Percentiles rank a stretch among this genome's conserved stretches.
These are phyloP conservation scores for Plotosus lineatus DNA, from an alignment of 2,113 vertebrate genomes.

Conservation along the genomic window DNA sequence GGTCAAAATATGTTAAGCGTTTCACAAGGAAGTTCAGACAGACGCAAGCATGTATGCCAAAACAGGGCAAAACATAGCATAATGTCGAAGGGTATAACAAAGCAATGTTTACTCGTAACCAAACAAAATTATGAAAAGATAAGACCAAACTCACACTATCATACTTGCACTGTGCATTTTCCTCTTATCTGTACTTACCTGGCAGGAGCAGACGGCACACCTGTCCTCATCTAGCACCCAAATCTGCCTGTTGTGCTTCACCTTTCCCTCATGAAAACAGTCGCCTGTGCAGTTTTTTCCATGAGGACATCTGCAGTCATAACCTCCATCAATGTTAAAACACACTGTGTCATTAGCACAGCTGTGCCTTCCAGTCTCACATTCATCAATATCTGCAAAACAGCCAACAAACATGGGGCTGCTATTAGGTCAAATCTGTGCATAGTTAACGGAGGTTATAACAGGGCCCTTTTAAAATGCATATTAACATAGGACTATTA, in stretches of 20 bases:
- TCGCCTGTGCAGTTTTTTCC: conserved; percentile 97
- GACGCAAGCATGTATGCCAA: too few relatives aligned
- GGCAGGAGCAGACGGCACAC: conserved; percentile 96
- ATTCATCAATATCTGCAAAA: conserved; percentile 93
- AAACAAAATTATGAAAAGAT: background rate
- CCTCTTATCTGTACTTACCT: conserved; percentile 67
- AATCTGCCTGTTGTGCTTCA: conserved; percentile 96
- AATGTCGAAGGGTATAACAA: too few relatives aligned
- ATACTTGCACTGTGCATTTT: background rate
- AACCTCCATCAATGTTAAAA: conserved; percentile 97
- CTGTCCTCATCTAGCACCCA: conserved; percentile 96
- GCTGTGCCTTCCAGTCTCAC: conserved; percentile 88
- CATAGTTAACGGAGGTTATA: background rate
- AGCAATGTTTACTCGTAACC: background rate
- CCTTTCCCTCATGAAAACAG: conserved; percentile 88
- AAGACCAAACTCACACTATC: background rate
- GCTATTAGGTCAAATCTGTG: background rate
- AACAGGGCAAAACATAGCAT: too few relatives aligned
- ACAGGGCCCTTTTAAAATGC: background rate
- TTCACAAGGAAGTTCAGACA: too few relatives aligned
- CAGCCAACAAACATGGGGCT: conserved; percentile 1
- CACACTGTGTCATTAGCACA: conserved; percentile 97
- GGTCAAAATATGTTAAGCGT: too few relatives aligned
- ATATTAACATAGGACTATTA: background rate
- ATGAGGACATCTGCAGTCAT: conserved; percentile 96